A percentile compares a stretch with the other conserved stretches of the same genome.
Conservation (phyloP, 2,888 invertebrate genomes). For the Rhagonycha fulva region DNA sequence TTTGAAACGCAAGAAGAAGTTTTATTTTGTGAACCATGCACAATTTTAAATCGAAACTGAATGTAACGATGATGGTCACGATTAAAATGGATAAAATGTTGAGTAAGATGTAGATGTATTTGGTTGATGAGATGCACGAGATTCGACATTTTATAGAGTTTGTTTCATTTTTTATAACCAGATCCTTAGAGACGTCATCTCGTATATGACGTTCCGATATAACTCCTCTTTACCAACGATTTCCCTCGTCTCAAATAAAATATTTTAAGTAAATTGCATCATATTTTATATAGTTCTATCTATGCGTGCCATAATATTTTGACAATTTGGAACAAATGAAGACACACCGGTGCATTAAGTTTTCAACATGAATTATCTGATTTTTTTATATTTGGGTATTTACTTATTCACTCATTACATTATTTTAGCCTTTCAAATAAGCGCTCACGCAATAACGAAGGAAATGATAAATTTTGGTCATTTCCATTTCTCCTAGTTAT, state of each 20-base stretch:
- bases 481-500: neutral
- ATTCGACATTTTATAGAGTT: conserved; percentile 51
- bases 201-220: conserved; percentile 36
- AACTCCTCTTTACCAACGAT: conserved; percentile 42
- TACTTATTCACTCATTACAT: conserved; percentile 24
- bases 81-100: neutral
- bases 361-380: conserved; percentile 40
- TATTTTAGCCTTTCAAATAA: conserved; percentile 18
- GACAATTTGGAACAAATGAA: conserved; percentile 35
- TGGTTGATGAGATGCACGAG: conserved; percentile 50
- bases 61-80: neutral
- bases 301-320: conserved; percentile 29
- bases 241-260: conserved; percentile 33
- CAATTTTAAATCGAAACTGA: neutral
- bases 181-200: conserved; percentile 35
- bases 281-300: conserved; percentile 20
- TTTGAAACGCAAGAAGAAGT: neutral
- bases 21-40: neutral
- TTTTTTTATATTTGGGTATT: conserved; percentile 22
- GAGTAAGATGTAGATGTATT: conserved; percentile 7
- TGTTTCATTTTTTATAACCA: conserved; percentile 48
- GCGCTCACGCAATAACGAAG: conserved; percentile 16
- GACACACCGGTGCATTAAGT: conserved; percentile 37
- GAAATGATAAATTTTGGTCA: conserved; percentile 19
- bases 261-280: conserved; percentile 28